These are phyloP conservation scores for Dasyurus viverrinus DNA, from an alignment of 2,113 vertebrate species.

Conservation along the genomic window DNA sequence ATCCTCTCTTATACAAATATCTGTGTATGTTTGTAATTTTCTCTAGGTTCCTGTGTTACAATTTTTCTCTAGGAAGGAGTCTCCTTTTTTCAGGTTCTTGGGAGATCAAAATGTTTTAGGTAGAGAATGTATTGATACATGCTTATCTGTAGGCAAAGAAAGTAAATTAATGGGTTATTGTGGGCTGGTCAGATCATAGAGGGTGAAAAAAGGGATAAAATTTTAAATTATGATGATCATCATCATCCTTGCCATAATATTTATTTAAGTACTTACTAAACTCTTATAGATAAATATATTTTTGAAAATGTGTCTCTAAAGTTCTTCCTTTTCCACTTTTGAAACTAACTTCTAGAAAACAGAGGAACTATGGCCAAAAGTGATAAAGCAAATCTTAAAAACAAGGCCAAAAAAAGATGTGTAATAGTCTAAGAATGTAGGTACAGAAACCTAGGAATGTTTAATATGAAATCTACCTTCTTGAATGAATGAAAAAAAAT, in stretches of 20 bases:
- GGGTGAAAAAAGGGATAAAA: background rate
- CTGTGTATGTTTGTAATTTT: background rate
- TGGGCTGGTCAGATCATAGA: background rate
- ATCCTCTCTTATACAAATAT: background rate
- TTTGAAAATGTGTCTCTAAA: background rate
- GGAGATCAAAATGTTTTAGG: background rate
- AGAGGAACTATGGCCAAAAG: background rate
- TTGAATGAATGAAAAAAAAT: background rate
- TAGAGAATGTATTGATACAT: background rate
- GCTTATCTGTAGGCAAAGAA: background rate
- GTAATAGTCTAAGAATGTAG: background rate
- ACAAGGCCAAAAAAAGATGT: background rate
- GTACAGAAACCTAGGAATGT: background rate
- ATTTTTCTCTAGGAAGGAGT: background rate
- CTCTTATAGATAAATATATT: background rate
- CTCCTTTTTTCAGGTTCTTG: background rate
- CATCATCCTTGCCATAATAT: background rate
- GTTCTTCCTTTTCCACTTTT: background rate
- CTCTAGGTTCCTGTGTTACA: background rate
- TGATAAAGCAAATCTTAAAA: background rate
- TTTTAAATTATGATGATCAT: background rate
- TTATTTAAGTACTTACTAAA: background rate
- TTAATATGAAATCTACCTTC: background rate
- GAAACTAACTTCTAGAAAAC: background rate
- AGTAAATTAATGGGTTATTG: background rate